A percentile compares a stretch with the other conserved stretches of the same genome.
Conservation (phyloP, 2,797 vertebrate genomes). For the Notoglanidium macrostoma region DNA sequence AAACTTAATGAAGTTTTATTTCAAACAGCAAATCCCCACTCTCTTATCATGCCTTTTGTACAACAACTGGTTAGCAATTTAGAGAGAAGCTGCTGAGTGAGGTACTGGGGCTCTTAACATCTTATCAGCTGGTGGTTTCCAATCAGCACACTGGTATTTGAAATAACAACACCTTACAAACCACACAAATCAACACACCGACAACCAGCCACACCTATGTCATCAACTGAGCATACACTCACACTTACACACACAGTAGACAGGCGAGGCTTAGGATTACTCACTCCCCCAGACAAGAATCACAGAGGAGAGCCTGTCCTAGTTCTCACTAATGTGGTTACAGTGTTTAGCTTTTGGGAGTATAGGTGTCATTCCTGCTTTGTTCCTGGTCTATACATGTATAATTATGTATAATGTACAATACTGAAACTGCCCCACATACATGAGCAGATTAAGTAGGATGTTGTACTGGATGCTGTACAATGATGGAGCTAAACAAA, state of each 20-base stretch:
- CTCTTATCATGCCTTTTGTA: not conserved
- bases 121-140: not conserved
- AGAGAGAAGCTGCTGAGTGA: not conserved
- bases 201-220: not conserved
- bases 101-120: not conserved
- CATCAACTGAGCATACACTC: not conserved
- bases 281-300: not conserved
- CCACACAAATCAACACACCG: not conserved
- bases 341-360: not conserved
- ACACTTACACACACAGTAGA: conserved; percentile 2
- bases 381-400: conserved; percentile 8
- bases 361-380: not conserved
- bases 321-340: not conserved
- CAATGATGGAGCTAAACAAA: conserved; percentile 5
- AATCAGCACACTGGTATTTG: conserved; percentile 20
- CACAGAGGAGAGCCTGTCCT: not conserved
- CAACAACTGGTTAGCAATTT: not conserved
- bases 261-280: not conserved
- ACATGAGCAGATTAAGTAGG: conserved; percentile 4
- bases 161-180: not conserved
- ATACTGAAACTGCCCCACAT: not conserved
- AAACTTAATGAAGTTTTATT: not conserved
- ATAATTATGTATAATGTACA: conserved; percentile 8
- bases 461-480: conserved; percentile 4
- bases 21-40: not conserved